Evolutionary conservation across 2,888 invertebrate species (phyloP).

Genomic region (Drosophila incognita): DNA sequence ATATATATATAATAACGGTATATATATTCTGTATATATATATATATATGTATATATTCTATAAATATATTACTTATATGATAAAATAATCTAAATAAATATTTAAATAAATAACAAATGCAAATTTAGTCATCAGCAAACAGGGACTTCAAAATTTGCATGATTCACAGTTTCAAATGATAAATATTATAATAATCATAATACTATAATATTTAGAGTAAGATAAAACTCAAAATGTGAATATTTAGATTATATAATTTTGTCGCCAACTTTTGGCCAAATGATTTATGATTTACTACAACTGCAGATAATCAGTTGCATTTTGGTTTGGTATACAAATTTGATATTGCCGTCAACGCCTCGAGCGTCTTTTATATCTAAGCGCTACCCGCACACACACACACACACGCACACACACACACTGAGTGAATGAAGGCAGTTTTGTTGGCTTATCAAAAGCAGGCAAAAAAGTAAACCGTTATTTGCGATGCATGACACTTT

Average conservation of each 20-base stretch:
- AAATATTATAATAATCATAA: not conserved
- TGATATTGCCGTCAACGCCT: slow-evolving; percentile 80
- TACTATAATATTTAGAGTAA: not conserved
- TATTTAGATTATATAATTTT: not conserved
- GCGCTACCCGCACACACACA: slow-evolving; percentile 19
- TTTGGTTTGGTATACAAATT: slow-evolving; percentile 54
- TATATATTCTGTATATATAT: no score
- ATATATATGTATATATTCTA: not conserved
- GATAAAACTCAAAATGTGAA: not conserved
- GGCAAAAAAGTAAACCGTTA: slow-evolving; percentile 68
- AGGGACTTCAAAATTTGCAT: fast-evolving
- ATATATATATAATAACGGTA: no score
- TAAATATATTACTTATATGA: not conserved
- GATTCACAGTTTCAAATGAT: not conserved
- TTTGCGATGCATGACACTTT: slow-evolving; percentile 83
- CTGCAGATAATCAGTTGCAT: slow-evolving; percentile 6
- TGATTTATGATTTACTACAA: not conserved
- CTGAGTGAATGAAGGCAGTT: slow-evolving; percentile 52
- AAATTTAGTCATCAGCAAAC: not conserved
- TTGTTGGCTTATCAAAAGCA: slow-evolving; percentile 79
- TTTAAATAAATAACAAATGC: not conserved
- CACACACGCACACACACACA: slow-evolving; percentile 26
- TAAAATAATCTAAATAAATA: no score
- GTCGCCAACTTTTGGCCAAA: not conserved
- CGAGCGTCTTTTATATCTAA: slow-evolving; percentile 45